These are phyloP conservation scores for Prunella strophiata DNA, from an alignment of 2,797 vertebrate genomes.

Conservation along the genomic window DNA sequence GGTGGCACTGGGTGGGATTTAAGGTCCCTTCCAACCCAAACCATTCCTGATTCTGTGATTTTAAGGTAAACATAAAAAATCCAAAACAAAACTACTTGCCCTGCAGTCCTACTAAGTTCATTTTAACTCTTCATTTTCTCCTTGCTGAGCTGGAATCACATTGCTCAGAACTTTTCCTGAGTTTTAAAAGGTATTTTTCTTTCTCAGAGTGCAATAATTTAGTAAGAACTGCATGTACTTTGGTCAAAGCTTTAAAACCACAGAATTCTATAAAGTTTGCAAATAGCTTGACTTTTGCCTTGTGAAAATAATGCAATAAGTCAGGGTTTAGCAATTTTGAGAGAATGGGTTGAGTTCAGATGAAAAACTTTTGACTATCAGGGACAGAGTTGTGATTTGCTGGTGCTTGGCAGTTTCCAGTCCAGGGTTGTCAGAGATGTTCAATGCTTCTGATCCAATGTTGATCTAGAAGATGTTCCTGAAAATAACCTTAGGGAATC, in stretches of 20 bases:
- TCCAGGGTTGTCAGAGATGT: not conserved
- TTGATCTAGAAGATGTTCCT: not conserved
- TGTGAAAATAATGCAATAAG: not conserved
- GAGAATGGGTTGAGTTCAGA: not conserved
- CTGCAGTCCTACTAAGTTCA: not conserved
- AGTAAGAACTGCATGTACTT: conserved; percentile 16
- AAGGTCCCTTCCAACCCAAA: not conserved
- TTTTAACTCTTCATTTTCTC: not conserved
- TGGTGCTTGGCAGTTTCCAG: not conserved
- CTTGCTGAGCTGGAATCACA: not conserved
- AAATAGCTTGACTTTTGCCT: not conserved
- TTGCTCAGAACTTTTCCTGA: not conserved
- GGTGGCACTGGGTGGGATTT: fast-evolving
- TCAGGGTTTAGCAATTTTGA: not conserved
- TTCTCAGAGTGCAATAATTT: not conserved
- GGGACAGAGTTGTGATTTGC: not conserved
- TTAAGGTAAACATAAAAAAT: not conserved
- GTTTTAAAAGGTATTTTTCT: not conserved
- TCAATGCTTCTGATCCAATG: not conserved
- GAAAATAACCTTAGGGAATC: not conserved
- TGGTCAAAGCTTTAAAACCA: conserved; percentile 14
- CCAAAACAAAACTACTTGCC: not conserved
- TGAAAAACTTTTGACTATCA: not conserved
- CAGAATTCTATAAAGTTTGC: not conserved
- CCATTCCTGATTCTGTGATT: not conserved